Evolutionary conservation across 1,140 invertebrate genomes (phyloP).

Genomic region (Cyclina sinensis): DNA sequence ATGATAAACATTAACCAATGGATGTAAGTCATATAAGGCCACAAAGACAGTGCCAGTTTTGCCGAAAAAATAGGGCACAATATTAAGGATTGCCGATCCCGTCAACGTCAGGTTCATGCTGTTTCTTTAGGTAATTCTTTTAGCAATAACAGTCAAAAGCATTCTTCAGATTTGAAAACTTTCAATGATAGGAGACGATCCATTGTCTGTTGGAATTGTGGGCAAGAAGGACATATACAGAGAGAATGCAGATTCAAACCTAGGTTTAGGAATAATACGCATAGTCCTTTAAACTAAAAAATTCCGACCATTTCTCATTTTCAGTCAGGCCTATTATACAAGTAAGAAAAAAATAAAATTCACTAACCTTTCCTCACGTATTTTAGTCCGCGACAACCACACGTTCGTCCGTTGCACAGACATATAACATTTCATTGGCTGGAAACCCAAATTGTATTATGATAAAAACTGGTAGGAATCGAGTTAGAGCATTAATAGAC

Average conservation of each 20-base stretch:
- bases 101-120: background rate
- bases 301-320: background rate
- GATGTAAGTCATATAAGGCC: background rate
- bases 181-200: background rate
- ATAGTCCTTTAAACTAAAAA: constrained; percentile 2
- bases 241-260: background rate
- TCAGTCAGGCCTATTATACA: no score
- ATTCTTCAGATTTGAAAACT: no score
- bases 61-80: background rate
- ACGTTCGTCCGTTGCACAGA: no score
- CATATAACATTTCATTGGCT: background rate
- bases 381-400: no score
- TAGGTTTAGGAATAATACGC: background rate
- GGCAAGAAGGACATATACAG: background rate
- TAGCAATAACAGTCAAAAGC: background rate
- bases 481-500: background rate
- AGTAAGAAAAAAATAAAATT: background rate
- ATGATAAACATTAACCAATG: background rate
- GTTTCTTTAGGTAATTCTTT: background rate
- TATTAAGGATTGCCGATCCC: background rate
- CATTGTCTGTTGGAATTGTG: background rate
- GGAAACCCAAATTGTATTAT: background rate
- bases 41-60: background rate
- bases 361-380: no score
- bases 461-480: background rate